Evolutionary conservation across 2,113 vertebrate species (phyloP).

Genomic region (Pseudopodoces humilis): DNA sequence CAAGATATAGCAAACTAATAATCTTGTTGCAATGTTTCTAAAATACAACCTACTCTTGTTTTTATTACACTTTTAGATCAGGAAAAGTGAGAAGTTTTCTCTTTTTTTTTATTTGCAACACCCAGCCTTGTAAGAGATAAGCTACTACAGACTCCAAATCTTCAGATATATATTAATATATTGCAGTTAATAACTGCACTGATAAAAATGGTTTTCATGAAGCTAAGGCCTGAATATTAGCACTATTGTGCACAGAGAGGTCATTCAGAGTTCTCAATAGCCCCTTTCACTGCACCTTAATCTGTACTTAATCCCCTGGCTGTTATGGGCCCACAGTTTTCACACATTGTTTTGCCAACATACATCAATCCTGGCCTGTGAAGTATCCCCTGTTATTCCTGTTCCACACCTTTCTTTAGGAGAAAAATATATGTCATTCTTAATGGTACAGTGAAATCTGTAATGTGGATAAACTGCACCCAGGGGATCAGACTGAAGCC

Average conservation of each 20-base stretch:
- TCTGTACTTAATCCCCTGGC: neutral
- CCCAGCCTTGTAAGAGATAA: neutral
- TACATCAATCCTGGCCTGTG: neutral
- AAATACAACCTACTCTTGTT: neutral
- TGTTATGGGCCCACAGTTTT: neutral
- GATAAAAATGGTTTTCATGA: neutral
- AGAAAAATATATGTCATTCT: constrained; percentile 14
- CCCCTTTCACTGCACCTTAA: neutral
- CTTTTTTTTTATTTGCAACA: neutral
- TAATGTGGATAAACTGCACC: neutral
- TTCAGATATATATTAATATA: neutral
- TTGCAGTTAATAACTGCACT: neutral
- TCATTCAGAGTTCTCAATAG: constrained; percentile 5
- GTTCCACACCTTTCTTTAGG: neutral
- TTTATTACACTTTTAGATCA: neutral
- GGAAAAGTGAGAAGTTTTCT: neutral
- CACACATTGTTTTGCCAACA: neutral
- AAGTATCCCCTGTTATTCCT: constrained; percentile 14
- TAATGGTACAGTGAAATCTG: neutral
- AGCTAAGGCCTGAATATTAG: neutral
- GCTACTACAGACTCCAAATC: neutral
- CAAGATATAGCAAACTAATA: too few relatives aligned
- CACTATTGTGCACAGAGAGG: neutral
- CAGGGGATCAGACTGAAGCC: neutral
- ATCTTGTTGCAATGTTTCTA: neutral